Base-by-base conservation (phyloP, 2,888 invertebrate species). In the Dastarcus helophoroides region DNA sequence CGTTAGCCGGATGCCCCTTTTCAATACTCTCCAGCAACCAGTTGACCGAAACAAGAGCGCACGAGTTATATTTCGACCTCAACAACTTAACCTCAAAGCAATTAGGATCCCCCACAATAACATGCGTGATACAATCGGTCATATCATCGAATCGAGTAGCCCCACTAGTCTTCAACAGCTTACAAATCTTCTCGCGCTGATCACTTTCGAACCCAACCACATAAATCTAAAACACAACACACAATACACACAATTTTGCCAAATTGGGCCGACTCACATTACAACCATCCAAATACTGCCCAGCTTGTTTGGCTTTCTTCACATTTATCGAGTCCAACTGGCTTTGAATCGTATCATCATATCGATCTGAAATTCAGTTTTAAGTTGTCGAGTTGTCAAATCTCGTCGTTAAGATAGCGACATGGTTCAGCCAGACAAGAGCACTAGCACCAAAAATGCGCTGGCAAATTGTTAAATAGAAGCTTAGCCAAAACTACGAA, bases 231-330 rank as follows among this genome's bases (percentile, higher is more conserved):
- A 19, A 36, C 11, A 30, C 5, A 14, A 30, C 10, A 13, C 22
- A 8, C 19, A 17, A 17, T 17, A 17, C 19, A 17, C n/a, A 6
- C 6, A 17, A n/a, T n/a, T n/a, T n/a, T n/a, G n/a, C n/a, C n/a
- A n/a, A n/a, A n/a, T n/a, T n/a, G n/a, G n/a, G n/a, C 22, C 7
- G 3, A 65, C 69, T 66, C 58, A 85, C 82, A 60, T 79, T 82
- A 53, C 88, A 91, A 27, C 90, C 90, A 63, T 93, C 91, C 32
- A 93, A 71, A 53, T 89, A 89, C 35, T 75, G 67, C 16, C 86
- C 89, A 38, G 78, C 79, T 52, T 70, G 72, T 52, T 79, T 79
- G 2, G 77, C 75, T 34, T 68, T 65, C 32, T 70, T 71, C 40
- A 82, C 63, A 44, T 80, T 76, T 22, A 80, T 62, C 31, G 60